These are phyloP conservation scores for Sphenopsis melanotis DNA, from an alignment of 2,797 vertebrate species.

Conservation along the genomic window DNA sequence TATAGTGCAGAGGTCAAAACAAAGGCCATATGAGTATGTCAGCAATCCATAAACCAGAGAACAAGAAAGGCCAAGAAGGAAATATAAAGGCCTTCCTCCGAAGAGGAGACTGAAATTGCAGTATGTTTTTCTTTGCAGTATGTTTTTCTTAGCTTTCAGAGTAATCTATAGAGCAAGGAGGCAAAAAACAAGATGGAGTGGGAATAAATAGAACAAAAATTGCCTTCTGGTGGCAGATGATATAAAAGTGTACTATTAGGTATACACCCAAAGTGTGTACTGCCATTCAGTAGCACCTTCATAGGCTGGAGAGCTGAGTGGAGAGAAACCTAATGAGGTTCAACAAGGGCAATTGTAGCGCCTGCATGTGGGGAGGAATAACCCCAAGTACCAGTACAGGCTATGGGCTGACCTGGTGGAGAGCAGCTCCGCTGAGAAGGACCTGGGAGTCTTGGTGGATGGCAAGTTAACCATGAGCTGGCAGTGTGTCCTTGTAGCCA, in stretches of 20 bases:
- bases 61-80: neutral
- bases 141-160: neutral
- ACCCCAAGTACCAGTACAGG: neutral
- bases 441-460: neutral
- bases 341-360: neutral
- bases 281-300: neutral
- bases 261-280: neutral
- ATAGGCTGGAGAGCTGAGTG: neutral
- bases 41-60: neutral
- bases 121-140: neutral
- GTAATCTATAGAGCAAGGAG: neutral
- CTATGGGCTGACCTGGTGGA: neutral
- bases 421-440: neutral
- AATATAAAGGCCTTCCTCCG: neutral
- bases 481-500: neutral
- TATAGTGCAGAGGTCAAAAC: neutral
- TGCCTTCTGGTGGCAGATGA: neutral
- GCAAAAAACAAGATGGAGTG: neutral
- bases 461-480: accelerated
- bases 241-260: neutral
- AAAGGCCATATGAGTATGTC: neutral
- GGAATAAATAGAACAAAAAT: neutral
- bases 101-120: neutral
- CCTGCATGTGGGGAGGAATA: neutral
- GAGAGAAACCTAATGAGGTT: neutral